These are phyloP conservation scores for Daphoenositta chrysoptera DNA, from an alignment of 2,113 vertebrate genomes.

Conservation along the genomic window DNA sequence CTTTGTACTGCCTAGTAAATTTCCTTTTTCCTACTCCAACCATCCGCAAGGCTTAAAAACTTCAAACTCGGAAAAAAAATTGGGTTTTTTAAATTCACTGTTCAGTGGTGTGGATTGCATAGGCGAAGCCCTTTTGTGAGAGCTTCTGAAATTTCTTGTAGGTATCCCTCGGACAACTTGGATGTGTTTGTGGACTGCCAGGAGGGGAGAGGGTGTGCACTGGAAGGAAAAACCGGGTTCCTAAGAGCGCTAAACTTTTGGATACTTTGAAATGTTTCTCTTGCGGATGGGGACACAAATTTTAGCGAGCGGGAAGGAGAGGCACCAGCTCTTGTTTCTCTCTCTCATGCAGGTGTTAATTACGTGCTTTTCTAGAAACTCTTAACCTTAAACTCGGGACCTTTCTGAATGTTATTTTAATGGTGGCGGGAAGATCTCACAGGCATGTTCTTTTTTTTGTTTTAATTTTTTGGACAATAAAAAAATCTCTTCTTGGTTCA, in stretches of 20 bases:
- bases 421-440: background rate
- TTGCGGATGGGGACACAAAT: background rate
- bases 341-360: background rate
- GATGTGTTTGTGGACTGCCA: slow-evolving; percentile 12
- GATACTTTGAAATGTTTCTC: slow-evolving; percentile 20
- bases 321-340: background rate
- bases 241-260: background rate
- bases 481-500: slow-evolving; percentile 46
- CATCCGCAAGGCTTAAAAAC: slow-evolving; percentile 85
- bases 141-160: slow-evolving; percentile 57
- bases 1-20: slow-evolving; percentile 88
- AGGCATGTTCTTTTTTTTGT: background rate
- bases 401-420: background rate
- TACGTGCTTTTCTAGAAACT: slow-evolving; percentile 24
- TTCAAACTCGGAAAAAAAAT: slow-evolving; percentile 82
- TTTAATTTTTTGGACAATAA: slow-evolving; percentile 61
- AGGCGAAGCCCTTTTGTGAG: slow-evolving; percentile 58
- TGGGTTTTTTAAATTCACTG: slow-evolving; percentile 77
- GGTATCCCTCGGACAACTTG: slow-evolving; percentile 32
- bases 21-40: slow-evolving; percentile 91
- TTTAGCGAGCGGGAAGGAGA: background rate
- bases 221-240: slow-evolving; percentile 27
- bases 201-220: slow-evolving; percentile 54
- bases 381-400: background rate
- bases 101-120: slow-evolving; percentile 69